Conservation (phyloP, 2,113 vertebrate species). For the Rhynchomys soricoides region DNA sequence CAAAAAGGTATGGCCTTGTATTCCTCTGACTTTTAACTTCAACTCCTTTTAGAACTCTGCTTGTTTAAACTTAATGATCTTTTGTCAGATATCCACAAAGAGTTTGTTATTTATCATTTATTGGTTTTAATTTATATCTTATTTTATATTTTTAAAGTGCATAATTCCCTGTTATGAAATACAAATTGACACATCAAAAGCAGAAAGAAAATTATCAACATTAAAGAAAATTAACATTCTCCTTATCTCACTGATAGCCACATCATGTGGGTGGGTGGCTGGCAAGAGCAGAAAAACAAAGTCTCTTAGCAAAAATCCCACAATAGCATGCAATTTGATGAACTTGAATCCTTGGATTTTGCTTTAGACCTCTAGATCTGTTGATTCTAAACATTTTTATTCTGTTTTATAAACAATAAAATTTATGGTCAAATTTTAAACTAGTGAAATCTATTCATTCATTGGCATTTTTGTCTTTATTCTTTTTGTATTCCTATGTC, state of each 20-base stretch:
- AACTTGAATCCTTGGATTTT: not conserved
- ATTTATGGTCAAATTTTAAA: constrained; percentile 16
- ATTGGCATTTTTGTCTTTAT: not conserved
- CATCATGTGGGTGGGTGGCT: not conserved
- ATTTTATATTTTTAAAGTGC: not conserved
- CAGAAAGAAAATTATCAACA: not conserved
- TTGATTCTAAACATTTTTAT: not conserved
- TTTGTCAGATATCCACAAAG: not conserved
- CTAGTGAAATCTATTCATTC: not conserved
- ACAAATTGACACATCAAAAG: not conserved
- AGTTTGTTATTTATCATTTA: not conserved
- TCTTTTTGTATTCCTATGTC: not conserved
- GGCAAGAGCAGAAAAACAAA: not conserved
- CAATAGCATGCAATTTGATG: not conserved
- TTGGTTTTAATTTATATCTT: not conserved
- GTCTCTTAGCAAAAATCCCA: not conserved
- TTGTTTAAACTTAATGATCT: not conserved
- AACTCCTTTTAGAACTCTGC: not conserved
- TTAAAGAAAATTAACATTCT: not conserved
- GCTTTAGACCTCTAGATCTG: not conserved
- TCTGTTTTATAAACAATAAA: not conserved
- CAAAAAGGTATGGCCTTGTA: not conserved
- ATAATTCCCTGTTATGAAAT: not conserved
- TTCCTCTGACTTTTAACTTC: not conserved
- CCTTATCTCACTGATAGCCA: not conserved